A percentile compares a stretch with the other conserved stretches of the same genome.
These are phyloP conservation scores for Nothura maculosa DNA, from an alignment of 2,797 vertebrate genomes.

Conservation along the genomic window DNA sequence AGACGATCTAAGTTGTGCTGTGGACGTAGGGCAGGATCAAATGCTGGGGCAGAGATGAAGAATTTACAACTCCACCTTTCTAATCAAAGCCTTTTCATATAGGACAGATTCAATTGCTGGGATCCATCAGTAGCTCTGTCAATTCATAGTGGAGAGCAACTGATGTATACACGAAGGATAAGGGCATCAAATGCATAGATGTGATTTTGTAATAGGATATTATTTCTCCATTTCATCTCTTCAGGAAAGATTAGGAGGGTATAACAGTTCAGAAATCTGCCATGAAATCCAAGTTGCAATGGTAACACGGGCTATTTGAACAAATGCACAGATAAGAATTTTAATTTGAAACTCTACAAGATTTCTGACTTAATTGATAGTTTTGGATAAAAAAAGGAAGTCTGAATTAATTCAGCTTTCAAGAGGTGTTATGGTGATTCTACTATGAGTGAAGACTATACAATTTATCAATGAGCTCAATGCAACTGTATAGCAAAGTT, in stretches of 20 bases:
- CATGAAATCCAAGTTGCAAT: neutral
- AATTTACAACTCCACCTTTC: neutral
- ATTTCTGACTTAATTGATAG: neutral
- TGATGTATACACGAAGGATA: neutral
- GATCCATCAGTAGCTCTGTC: accelerated
- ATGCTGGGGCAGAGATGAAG: accelerated
- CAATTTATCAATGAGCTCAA: neutral
- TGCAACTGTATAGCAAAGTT: neutral
- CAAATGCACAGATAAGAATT: neutral
- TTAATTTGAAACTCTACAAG: neutral
- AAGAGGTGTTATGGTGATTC: neutral
- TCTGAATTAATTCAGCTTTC: neutral
- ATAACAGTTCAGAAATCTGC: neutral
- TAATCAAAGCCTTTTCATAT: too few species aligned
- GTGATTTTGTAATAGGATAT: neutral
- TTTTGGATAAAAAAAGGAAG: neutral
- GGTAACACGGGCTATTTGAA: neutral
- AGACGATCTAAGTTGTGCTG: accelerated
- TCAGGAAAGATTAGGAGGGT: neutral
- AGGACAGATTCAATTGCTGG: neutral
- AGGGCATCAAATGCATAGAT: neutral
- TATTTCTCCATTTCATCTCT: neutral
- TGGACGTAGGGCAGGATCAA: neutral
- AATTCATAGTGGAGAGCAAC: neutral
- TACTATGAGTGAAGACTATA: neutral